These are phyloP conservation scores for Malurus splendens DNA, from an alignment of 2,797 vertebrate species.

Conservation along the genomic window DNA sequence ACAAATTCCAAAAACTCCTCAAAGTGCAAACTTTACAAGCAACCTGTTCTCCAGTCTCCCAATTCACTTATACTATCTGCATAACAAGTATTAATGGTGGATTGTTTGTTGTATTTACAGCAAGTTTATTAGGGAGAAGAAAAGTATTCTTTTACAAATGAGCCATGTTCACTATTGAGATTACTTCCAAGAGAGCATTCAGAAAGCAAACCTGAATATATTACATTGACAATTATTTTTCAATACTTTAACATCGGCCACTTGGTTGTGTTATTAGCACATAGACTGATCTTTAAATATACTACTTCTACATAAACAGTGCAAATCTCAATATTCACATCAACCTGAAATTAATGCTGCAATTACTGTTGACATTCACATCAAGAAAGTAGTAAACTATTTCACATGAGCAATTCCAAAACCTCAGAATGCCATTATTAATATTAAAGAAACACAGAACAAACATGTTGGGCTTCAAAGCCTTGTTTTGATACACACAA, in stretches of 20 bases:
- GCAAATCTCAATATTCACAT: slow-evolving; percentile 70
- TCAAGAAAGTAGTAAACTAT: slow-evolving; percentile 69
- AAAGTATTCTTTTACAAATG: slow-evolving; percentile 49
- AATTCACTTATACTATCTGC: not conserved
- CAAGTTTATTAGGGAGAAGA: slow-evolving; percentile 21
- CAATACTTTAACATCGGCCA: slow-evolving; percentile 66
- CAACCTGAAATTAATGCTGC: slow-evolving; percentile 70
- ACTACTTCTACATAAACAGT: slow-evolving; percentile 67
- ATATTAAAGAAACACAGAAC: slow-evolving; percentile 58
- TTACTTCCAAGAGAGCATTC: slow-evolving; percentile 49
- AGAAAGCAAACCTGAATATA: slow-evolving; percentile 66
- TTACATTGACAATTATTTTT: slow-evolving; percentile 60
- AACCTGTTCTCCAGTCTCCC: not conserved
- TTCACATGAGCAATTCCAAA: slow-evolving; percentile 63
- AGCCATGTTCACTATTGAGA: slow-evolving; percentile 43
- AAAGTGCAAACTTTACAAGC: not conserved
- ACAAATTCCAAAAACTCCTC: not conserved
- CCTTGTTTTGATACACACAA: slow-evolving; percentile 52
- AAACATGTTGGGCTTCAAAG: slow-evolving; percentile 47
- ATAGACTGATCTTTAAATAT: slow-evolving; percentile 70
- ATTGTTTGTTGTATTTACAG: not conserved
- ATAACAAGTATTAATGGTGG: not conserved
- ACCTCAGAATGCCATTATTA: slow-evolving; percentile 58
- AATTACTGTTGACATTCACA: slow-evolving; percentile 63
- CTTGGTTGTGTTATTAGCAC: slow-evolving; percentile 66